A percentile compares a stretch with the other conserved stretches of the same genome.
Evolutionary conservation across 2,888 invertebrate species (phyloP).

Genomic region (Tyria jacobaeae): DNA sequence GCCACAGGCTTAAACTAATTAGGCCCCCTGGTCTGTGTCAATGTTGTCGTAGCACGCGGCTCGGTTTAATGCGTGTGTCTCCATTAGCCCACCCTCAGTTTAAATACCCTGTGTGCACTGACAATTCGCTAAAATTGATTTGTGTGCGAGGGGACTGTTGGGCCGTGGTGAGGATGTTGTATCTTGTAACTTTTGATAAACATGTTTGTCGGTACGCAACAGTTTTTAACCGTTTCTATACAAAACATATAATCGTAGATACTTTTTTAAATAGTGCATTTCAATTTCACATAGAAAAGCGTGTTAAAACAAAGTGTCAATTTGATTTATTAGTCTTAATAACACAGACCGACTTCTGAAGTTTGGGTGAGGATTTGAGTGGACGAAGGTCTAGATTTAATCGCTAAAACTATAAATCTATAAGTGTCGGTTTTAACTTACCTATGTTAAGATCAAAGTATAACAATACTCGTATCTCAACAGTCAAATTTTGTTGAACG

Average conservation of each 20-base stretch:
- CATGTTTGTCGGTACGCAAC: constrained; percentile 2
- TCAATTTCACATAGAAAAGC: too few species aligned
- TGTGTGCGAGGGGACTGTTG: constrained; percentile 63
- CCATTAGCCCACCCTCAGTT: constrained; percentile 83
- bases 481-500: too few species aligned
- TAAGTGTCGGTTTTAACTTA: too few species aligned
- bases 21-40: constrained; percentile 81
- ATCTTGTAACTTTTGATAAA: constrained; percentile 30
- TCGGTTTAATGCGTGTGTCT: constrained; percentile 85
- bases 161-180: constrained; percentile 41
- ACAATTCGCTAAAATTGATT: constrained; percentile 85
- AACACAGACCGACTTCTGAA: background rate
- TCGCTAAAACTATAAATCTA: too few species aligned
- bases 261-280: too few species aligned
- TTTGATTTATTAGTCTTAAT: background rate
- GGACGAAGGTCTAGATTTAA: background rate
- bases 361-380: background rate
- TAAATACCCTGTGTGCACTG: constrained; percentile 75
- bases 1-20: constrained; percentile 84
- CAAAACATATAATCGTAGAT: too few species aligned
- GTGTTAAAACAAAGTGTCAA: too few species aligned
- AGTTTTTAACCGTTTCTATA: background rate
- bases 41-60: constrained; percentile 82
- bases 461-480: too few species aligned
- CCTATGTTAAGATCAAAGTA: too few species aligned